Evolutionary conservation across 2,888 invertebrate species (phyloP), one percentile per base, ranked within the genome.

Genomic region (Drosophila kambysellisi): DNA sequence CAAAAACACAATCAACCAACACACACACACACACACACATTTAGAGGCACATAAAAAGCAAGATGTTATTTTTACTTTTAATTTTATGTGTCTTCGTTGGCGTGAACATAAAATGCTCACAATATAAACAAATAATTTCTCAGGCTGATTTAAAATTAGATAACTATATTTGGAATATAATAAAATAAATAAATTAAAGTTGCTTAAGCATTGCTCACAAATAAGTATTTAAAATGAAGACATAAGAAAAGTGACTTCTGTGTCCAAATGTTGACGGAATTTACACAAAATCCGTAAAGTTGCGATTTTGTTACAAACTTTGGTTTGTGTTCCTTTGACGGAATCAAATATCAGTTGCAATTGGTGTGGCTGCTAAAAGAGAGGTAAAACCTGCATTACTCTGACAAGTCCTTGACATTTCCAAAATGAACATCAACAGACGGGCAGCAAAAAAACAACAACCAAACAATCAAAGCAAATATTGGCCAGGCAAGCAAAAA

Each of bases 381-480:
- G 65, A 78, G 90, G 66, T 64, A 86, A 65, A 76, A 76, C 79
- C 82, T 79, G 90, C 79, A 84, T 83, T 82, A 75, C 61, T 69
- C 69, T 70, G 76, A 69, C 70, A 70, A 79, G 89, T 88, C 83
- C 90, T 90, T 84, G 84, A 90, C 90, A 90, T 90, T 90, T 84
- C 71, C 62, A 37, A 82, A 82, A 74, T 75, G 71, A 78, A 83
- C 78, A 82, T 71, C 69, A 70, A 66, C 65, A 53, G 70, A 62
- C 65, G 56, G 71, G 15, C n/a, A 37, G 9, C n/a, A 41, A 12
- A 39, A 15, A 30, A 4, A 30, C 5, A 25, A 25, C 25, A 25
- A 25, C 2, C 25, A 25, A 25, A 35, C 29, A 20, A 12, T 11
- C 46, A 67, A 35, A 35, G 30, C 20, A 58, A 46, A 63, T 58